Evolutionary conservation across 2,113 vertebrate genomes (phyloP).

Genomic region (Cricetomys ansorgei): DNA sequence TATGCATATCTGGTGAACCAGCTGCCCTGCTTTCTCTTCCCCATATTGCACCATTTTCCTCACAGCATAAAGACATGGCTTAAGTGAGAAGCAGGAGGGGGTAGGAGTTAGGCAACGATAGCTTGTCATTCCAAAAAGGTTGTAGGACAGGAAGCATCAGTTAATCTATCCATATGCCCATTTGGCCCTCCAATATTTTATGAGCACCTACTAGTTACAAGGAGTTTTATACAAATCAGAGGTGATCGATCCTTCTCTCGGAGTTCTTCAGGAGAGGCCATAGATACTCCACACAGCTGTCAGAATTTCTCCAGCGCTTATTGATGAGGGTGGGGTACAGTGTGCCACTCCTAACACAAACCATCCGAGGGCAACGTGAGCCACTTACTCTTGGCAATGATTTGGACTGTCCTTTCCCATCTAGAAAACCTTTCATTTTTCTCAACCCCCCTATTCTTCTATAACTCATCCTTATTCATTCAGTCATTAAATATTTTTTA

Average conservation of each 20-base stretch:
- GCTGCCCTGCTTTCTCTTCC: slow-evolving; percentile 77
- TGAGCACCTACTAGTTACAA: slow-evolving; percentile 75
- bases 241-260: not conserved
- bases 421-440: not conserved
- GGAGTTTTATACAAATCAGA: slow-evolving; percentile 37
- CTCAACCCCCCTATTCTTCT: not conserved
- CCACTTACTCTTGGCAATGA: not conserved
- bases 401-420: not conserved
- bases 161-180: not conserved
- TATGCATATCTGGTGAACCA: slow-evolving; percentile 84
- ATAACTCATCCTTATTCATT: not conserved
- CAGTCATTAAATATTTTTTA: not conserved
- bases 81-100: slow-evolving; percentile 77
- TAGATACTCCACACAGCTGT: not conserved
- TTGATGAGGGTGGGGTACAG: not conserved
- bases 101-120: slow-evolving; percentile 47
- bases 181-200: slow-evolving; percentile 66
- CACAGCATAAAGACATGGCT: slow-evolving; percentile 82
- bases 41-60: slow-evolving; percentile 81
- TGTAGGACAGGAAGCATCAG: slow-evolving; percentile 49
- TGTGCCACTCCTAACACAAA: not conserved
- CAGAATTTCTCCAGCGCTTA: not conserved
- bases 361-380: not conserved
- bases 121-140: slow-evolving; percentile 73
- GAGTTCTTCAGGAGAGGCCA: not conserved